A percentile compares a stretch with the other conserved stretches of the same genome.
Conservation (phyloP, 2,888 invertebrate species). For the Archips crataeganus region DNA sequence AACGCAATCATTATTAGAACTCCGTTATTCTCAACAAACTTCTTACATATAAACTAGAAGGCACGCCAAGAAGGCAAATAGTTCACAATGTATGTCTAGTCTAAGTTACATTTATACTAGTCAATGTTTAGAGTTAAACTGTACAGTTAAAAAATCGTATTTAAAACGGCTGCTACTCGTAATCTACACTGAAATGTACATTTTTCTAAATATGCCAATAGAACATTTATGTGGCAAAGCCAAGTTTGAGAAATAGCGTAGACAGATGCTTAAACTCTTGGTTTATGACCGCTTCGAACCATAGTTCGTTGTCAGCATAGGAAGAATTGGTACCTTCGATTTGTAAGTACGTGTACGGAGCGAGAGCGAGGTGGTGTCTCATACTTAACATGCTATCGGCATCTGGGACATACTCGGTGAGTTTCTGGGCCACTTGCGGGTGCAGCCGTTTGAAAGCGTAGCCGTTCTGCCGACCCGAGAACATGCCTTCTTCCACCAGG, state of each 20-base stretch:
- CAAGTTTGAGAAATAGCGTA: slow-evolving; percentile 60
- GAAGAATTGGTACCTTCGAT: slow-evolving; percentile 53
- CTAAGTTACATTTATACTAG: background rate
- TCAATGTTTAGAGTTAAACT: slow-evolving; percentile 11
- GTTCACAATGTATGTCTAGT: background rate
- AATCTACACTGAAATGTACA: background rate
- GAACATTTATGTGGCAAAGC: background rate
- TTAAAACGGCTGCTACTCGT: background rate
- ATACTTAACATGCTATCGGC: slow-evolving; percentile 67
- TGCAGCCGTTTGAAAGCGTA: slow-evolving; percentile 66
- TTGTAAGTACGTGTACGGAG: slow-evolving; percentile 65
- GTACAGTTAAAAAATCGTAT: background rate
- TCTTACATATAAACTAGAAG: slow-evolving; percentile 2
- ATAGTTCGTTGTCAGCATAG: slow-evolving; percentile 61
- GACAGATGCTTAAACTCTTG: slow-evolving; percentile 61
- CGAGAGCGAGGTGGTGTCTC: slow-evolving; percentile 71
- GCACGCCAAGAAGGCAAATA: slow-evolving; percentile 20
- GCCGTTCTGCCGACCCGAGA: slow-evolving; percentile 59
- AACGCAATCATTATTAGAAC: background rate
- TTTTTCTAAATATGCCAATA: background rate
- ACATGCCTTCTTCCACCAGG: slow-evolving; percentile 65
- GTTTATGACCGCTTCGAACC: slow-evolving; percentile 61
- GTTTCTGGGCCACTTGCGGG: slow-evolving; percentile 62
- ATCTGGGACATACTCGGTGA: slow-evolving; percentile 63
- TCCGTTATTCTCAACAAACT: background rate